Conservation (phyloP, 2,797 vertebrate species). For the Cuniculus paca region DNA sequence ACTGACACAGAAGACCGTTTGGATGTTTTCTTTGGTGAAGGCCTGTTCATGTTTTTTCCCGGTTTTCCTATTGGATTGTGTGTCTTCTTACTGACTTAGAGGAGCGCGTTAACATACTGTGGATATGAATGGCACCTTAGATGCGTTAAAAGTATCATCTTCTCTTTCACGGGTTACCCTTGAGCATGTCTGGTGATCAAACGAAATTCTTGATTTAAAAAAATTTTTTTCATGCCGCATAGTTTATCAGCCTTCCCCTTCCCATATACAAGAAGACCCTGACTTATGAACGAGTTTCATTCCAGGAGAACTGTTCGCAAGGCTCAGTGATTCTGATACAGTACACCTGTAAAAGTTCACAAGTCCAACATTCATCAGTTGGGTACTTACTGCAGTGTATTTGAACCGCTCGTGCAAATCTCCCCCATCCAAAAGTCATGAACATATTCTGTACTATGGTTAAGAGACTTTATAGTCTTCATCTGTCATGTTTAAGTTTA, state of each 20-base stretch:
- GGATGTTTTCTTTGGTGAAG: neutral
- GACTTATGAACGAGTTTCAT: too few species aligned
- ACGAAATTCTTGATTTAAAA: neutral
- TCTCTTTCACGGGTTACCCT: neutral
- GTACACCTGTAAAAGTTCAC: neutral
- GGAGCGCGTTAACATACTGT: neutral
- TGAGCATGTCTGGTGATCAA: neutral
- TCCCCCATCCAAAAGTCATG: neutral
- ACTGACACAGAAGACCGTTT: neutral
- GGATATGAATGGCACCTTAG: neutral
- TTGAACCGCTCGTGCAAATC: neutral
- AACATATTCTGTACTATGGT: neutral
- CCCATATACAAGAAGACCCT: neutral
- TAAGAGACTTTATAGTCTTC: neutral
- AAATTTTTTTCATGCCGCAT: neutral
- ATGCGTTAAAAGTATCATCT: neutral
- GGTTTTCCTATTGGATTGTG: neutral
- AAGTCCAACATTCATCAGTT: too few species aligned
- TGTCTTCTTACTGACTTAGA: neutral
- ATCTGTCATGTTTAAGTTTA: neutral
- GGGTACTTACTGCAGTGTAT: neutral
- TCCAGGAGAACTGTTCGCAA: too few species aligned
- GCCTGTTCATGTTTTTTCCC: neutral
- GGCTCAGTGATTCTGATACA: neutral
- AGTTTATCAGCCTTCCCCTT: neutral